A percentile compares a stretch with the other conserved stretches of the same genome.
Evolutionary conservation across 2,797 vertebrate genomes (phyloP).

Genomic region (Coreius guichenoti): DNA sequence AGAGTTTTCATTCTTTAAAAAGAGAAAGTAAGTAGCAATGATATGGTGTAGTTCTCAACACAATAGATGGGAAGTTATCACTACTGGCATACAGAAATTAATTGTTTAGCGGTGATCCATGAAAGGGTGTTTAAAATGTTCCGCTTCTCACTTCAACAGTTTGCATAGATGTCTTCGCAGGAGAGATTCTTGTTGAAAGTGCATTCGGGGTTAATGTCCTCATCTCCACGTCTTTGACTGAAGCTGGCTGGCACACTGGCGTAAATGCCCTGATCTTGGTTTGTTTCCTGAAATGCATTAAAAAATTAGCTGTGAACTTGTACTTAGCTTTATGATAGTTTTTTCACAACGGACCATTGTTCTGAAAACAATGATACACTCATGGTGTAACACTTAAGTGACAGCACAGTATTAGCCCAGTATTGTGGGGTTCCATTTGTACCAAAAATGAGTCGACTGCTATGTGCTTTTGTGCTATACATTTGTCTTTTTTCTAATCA

Average conservation of each 20-base stretch:
- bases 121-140: not conserved
- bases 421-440: too few relatives aligned
- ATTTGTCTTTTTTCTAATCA: too few relatives aligned
- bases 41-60: not conserved
- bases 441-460: too few relatives aligned
- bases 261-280: not conserved
- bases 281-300: conserved; percentile 5
- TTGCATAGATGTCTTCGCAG: not conserved
- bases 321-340: not conserved
- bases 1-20: not conserved
- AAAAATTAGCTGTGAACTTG: not conserved
- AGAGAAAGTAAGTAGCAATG: too few relatives aligned
- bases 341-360: not conserved
- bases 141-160: not conserved
- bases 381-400: too few relatives aligned
- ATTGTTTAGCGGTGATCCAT: not conserved
- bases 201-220: not conserved
- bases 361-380: not conserved
- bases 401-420: too few relatives aligned
- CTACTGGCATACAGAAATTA: not conserved
- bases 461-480: too few relatives aligned
- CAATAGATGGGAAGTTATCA: not conserved
- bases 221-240: not conserved
- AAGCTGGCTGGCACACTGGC: not conserved
- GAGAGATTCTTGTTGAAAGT: not conserved